phyloP scores from a whole-genome alignment of 2,113 vertebrate genomes.

The Steatornis caripensis region DNA sequence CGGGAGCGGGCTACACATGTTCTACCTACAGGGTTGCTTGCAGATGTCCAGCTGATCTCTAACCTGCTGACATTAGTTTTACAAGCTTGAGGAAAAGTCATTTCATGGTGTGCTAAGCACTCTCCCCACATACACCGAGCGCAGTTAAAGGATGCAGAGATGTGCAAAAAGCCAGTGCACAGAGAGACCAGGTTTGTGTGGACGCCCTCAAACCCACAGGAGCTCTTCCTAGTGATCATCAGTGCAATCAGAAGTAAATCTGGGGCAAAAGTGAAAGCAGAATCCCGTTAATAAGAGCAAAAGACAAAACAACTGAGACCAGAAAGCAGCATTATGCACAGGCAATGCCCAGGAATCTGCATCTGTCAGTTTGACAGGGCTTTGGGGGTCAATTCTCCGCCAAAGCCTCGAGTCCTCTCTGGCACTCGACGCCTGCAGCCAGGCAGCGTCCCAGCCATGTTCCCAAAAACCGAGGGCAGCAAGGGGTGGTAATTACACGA shows the following conservation, averaged over 20 bases:
- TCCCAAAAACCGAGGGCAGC: neutral
- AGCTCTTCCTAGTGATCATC: accelerated
- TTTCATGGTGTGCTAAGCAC: neutral
- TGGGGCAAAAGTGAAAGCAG: neutral
- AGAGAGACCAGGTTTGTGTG: neutral
- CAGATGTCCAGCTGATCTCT: neutral
- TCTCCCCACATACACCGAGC: accelerated
- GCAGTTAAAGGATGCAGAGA: neutral
- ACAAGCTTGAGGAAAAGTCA: neutral
- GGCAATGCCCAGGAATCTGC: neutral
- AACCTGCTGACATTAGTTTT: neutral
- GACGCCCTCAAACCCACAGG: neutral
- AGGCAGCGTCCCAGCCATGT: neutral
- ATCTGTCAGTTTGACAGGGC: neutral
- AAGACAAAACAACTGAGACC: neutral
- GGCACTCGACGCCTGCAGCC: neutral
- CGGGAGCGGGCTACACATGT: neutral
- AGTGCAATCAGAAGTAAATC: neutral
- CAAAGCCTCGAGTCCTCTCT: neutral
- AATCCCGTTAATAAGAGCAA: neutral
- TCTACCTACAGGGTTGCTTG: neutral
- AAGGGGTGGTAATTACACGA: neutral
- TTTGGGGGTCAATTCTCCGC: neutral
- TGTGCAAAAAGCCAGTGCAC: neutral
- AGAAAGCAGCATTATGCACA: neutral